Percentiles rank a stretch among this genome's conserved stretches.
These are phyloP conservation scores for Actias luna DNA, from an alignment of 2,888 invertebrate species.

Conservation along the genomic window DNA sequence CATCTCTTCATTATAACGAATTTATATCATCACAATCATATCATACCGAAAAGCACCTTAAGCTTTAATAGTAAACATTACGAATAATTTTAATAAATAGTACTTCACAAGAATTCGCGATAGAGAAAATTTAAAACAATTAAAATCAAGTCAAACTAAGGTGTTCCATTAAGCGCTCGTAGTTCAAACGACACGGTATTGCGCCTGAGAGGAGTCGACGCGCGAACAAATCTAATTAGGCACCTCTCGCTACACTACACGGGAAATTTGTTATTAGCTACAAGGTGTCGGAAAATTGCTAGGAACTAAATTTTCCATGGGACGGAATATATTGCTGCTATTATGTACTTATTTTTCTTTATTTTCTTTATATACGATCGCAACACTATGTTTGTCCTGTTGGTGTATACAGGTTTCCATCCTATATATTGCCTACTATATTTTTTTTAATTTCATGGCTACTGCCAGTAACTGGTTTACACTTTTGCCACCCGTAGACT, in stretches of 20 bases:
- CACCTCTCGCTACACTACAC: constrained; percentile 7
- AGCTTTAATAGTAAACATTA: too few relatives aligned
- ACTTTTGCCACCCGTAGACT: too few relatives aligned
- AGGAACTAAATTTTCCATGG: background rate
- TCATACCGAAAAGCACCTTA: too few relatives aligned
- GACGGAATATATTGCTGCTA: background rate
- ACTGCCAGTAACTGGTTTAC: too few relatives aligned
- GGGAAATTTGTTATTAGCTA: constrained; percentile 5
- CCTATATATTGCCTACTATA: too few relatives aligned
- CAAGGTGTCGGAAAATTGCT: constrained; percentile 3
- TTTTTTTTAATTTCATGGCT: too few relatives aligned
- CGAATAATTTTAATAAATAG: background rate
- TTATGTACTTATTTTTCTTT: background rate
- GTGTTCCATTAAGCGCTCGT: background rate
- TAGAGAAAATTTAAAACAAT: background rate
- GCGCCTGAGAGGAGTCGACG: background rate
- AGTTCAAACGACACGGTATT: background rate
- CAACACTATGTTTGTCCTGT: too few relatives aligned
- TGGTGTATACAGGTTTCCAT: too few relatives aligned
- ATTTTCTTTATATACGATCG: too few relatives aligned
- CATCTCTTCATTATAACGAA: too few relatives aligned
- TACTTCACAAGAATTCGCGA: background rate
- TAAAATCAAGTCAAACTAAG: background rate
- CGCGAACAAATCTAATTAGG: constrained; percentile 8
- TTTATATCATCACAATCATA: too few relatives aligned